Evolutionary conservation across 23 tunicate species (phyloP).

Genomic region (Ciona savignyi): DNA sequence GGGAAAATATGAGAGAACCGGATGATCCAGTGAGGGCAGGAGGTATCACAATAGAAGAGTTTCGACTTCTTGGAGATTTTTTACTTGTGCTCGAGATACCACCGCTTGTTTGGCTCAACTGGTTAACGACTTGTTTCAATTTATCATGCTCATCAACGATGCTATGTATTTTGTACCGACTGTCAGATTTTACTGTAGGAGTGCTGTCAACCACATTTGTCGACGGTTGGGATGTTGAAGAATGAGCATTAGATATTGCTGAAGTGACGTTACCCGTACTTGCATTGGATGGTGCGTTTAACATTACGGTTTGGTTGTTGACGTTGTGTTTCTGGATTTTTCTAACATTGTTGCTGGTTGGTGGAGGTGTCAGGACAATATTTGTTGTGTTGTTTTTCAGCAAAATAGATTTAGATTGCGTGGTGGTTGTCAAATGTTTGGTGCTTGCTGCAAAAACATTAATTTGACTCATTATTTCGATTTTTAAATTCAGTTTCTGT

Average conservation of each 20-base stretch:
- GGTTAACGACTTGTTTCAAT: background rate
- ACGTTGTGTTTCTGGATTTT: background rate
- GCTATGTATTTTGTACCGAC: background rate
- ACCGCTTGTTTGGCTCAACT: background rate
- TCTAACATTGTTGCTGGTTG: background rate
- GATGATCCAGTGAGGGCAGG: background rate
- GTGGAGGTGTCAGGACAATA: background rate
- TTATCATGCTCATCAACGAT: background rate
- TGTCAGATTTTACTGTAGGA: background rate
- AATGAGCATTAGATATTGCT: background rate
- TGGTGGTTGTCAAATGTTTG: background rate
- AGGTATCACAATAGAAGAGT: background rate
- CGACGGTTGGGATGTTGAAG: too few relatives aligned
- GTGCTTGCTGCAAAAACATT: too few relatives aligned
- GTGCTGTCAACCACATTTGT: too few relatives aligned
- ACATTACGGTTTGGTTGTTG: background rate
- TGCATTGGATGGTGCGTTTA: background rate
- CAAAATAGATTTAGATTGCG: background rate
- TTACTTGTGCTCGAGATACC: background rate
- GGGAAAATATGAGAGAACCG: background rate
- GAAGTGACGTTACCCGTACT: background rate
- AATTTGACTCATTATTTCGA: too few relatives aligned
- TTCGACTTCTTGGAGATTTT: background rate
- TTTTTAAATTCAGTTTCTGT: too few relatives aligned
- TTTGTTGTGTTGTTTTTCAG: background rate